A percentile compares a stretch with the other conserved stretches of the same genome.
These are phyloP conservation scores for Sparidentex hasta DNA, from an alignment of 2,797 vertebrate species.

Conservation along the genomic window DNA sequence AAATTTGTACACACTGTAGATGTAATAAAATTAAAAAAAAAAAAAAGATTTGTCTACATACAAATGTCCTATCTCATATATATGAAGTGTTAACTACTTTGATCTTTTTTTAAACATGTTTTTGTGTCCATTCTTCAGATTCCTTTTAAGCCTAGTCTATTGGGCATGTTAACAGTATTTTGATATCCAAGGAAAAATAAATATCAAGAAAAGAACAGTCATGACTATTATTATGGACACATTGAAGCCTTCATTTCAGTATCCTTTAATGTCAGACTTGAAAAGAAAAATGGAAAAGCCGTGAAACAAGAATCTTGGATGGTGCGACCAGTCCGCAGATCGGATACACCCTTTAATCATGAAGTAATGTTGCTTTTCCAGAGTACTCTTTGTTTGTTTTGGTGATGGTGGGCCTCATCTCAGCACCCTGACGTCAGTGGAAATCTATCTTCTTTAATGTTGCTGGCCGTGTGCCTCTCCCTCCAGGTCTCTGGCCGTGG, in stretches of 20 bases:
- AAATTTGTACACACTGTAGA: too few species aligned
- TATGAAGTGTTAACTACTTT: too few species aligned
- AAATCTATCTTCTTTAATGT: not conserved
- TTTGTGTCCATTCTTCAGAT: too few species aligned
- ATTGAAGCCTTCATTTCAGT: not conserved
- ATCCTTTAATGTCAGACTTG: not conserved
- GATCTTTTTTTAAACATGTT: too few species aligned
- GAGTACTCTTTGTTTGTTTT: not conserved
- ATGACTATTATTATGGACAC: too few species aligned
- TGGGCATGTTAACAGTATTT: too few species aligned
- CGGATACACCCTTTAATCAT: not conserved
- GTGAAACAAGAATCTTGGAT: not conserved
- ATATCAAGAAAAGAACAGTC: too few species aligned
- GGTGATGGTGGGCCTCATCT: not conserved
- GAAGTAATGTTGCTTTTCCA: not conserved
- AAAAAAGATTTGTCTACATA: too few species aligned
- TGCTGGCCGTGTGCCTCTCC: constrained; percentile 4
- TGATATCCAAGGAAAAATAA: too few species aligned
- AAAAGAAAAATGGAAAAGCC: not conserved
- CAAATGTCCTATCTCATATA: too few species aligned
- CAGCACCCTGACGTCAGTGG: not conserved
- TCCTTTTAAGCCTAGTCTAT: too few species aligned
- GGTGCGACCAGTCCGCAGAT: not conserved
- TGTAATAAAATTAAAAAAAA: too few species aligned
- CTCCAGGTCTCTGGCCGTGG: constrained; percentile 91